phyloP scores from a whole-genome alignment of 2,888 invertebrate genomes.

The Selenia dentaria region DNA sequence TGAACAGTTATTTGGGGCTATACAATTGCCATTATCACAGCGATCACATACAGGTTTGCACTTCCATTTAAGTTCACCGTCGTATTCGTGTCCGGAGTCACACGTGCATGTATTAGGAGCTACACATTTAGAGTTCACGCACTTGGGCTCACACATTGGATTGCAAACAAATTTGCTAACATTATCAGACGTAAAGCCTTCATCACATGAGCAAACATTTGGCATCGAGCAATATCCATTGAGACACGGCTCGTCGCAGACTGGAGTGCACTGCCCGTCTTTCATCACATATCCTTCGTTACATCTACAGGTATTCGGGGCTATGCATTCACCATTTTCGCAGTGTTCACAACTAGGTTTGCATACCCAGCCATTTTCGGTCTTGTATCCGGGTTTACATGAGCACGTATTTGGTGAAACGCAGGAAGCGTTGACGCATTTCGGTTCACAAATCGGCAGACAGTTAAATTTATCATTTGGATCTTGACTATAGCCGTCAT shows the following conservation, averaged over 20 bases:
- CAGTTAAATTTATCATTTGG: slow-evolving; percentile 32
- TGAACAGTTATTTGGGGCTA: slow-evolving; percentile 34
- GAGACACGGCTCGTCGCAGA: not conserved
- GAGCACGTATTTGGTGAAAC: slow-evolving; percentile 42
- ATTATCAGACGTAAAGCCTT: slow-evolving; percentile 33
- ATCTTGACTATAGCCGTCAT: slow-evolving; percentile 30
- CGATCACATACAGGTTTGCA: slow-evolving; percentile 51
- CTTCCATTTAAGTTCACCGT: slow-evolving; percentile 29
- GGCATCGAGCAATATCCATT: slow-evolving; percentile 31
- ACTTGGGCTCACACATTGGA: slow-evolving; percentile 25
- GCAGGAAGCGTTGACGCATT: slow-evolving; percentile 48
- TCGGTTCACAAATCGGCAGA: slow-evolving; percentile 38
- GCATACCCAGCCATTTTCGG: slow-evolving; percentile 40
- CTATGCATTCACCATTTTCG: slow-evolving; percentile 40
- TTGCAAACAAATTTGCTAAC: slow-evolving; percentile 45
- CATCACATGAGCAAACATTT: slow-evolving; percentile 42
- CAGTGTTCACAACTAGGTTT: slow-evolving; percentile 41
- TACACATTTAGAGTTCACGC: slow-evolving; percentile 46
- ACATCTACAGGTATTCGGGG: slow-evolving; percentile 35
- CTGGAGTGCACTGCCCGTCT: not conserved
- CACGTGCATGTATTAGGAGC: slow-evolving; percentile 46
- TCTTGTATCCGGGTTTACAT: slow-evolving; percentile 41
- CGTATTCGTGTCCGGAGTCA: slow-evolving; percentile 34
- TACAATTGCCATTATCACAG: slow-evolving; percentile 49
- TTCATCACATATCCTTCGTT: slow-evolving; percentile 23